These are phyloP conservation scores for Brachyptera putata DNA, from an alignment of 2,888 invertebrate species.

Conservation along the genomic window DNA sequence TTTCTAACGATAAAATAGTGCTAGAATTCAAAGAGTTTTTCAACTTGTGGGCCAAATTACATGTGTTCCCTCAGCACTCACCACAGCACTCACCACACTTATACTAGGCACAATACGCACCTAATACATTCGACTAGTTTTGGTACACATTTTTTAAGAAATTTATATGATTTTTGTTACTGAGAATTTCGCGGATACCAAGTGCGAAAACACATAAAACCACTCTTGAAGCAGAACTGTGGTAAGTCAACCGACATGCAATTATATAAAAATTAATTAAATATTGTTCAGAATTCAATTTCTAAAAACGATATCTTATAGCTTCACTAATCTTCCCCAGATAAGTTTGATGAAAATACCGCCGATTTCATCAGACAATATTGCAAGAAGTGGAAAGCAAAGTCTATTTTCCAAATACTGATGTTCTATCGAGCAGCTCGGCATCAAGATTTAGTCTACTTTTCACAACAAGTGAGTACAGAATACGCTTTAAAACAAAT, in stretches of 20 bases:
- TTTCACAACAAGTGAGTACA: constrained; percentile 73
- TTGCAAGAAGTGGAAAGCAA: constrained; percentile 76
- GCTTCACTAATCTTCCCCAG: constrained; percentile 37
- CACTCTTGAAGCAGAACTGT: constrained; percentile 52
- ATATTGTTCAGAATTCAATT: not conserved
- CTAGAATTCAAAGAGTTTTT: too few relatives aligned
- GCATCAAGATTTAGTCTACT: constrained; percentile 78
- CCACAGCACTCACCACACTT: not conserved
- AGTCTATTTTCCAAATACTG: constrained; percentile 76
- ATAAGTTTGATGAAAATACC: constrained; percentile 64
- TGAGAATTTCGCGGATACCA: constrained; percentile 68
- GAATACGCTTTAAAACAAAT: not conserved
- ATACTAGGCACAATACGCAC: not conserved
- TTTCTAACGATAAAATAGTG: too few relatives aligned
- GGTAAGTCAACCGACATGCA: constrained; percentile 19
- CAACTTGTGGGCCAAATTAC: constrained; percentile 14
- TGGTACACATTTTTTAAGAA: not conserved
- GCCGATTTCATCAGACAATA: constrained; percentile 69
- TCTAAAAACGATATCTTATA: not conserved
- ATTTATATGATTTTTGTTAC: constrained; percentile 33
- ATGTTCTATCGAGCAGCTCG: constrained; percentile 76
- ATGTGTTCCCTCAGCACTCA: not conserved
- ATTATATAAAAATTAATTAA: not conserved
- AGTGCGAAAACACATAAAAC: constrained; percentile 61
- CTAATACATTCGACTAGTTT: constrained; percentile 7